Conservation (phyloP, 37 sponge, comb jelly and placozoan species). For the Tethya wilhelma region DNA sequence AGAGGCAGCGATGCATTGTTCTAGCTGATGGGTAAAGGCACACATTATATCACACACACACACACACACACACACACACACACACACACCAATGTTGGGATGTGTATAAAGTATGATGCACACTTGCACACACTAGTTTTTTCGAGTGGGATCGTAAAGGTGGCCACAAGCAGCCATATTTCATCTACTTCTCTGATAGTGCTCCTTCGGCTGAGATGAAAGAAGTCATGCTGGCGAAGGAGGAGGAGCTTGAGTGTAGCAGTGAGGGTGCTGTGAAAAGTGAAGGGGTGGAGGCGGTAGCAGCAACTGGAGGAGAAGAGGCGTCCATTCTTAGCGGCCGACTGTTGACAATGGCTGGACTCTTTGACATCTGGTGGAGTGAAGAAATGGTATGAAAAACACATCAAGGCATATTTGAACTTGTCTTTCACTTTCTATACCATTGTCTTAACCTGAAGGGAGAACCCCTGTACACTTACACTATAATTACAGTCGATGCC, state of each 20-base stretch:
- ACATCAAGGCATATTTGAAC: neutral
- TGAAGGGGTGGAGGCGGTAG: no score
- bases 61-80: neutral
- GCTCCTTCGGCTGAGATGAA: slow-evolving; percentile 29
- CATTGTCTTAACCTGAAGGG: slow-evolving; percentile 25
- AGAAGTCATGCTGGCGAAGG: slow-evolving; percentile 15
- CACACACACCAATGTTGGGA: neutral
- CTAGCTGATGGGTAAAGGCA: slow-evolving; percentile 74
- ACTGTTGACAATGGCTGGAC: slow-evolving; percentile 89
- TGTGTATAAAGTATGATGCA: neutral
- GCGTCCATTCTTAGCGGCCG: slow-evolving; percentile 20
- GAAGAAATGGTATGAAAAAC: neutral
- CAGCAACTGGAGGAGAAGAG: neutral
- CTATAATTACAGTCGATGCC: slow-evolving; percentile 89
- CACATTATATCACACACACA: neutral
- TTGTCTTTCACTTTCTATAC: neutral
- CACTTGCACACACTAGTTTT: slow-evolving; percentile 31
- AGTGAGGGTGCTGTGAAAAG: neutral
- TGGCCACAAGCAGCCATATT: slow-evolving; percentile 75
- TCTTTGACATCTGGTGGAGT: slow-evolving; percentile 68
- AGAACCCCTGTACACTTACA: slow-evolving; percentile 75
- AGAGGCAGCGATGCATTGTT: slow-evolving; percentile 87
- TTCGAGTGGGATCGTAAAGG: slow-evolving; percentile 74
- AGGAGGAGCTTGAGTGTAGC: slow-evolving; percentile 4
- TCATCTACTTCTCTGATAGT: slow-evolving; percentile 61